Evolutionary conservation across 2,888 invertebrate species (phyloP).

Genomic region (Pristionchus exspectatus): DNA sequence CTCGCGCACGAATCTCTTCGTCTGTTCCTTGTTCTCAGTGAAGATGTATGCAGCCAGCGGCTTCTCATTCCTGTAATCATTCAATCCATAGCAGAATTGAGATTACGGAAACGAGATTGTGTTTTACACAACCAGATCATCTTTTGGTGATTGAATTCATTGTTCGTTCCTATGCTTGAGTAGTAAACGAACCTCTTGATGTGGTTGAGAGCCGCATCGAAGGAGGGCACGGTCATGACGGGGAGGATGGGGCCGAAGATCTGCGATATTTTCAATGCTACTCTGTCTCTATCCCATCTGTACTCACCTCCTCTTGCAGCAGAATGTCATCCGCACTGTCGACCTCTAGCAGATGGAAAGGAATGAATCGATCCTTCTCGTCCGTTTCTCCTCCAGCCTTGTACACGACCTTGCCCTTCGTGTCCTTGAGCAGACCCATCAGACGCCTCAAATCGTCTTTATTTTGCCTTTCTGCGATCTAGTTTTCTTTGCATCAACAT

Average conservation of each 20-base stretch:
- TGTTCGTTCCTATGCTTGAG: no score
- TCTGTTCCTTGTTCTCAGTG: slow-evolving; percentile 83
- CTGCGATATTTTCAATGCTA: slow-evolving; percentile 81
- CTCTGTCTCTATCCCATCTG: no score
- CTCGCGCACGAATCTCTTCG: slow-evolving; percentile 79
- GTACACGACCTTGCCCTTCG: slow-evolving; percentile 81
- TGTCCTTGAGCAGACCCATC: not conserved
- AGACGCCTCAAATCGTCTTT: not conserved
- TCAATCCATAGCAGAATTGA: no score
- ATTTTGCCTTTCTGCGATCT: no score
- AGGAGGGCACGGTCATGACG: slow-evolving; percentile 88
- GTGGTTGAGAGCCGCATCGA: slow-evolving; percentile 90
- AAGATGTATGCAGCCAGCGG: slow-evolving; percentile 93
- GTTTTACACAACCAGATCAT: no score
- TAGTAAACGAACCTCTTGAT: slow-evolving; percentile 86
- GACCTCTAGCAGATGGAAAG: slow-evolving; percentile 46
- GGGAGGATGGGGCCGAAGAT: slow-evolving; percentile 97
- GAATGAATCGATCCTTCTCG: slow-evolving; percentile 83
- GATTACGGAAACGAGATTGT: no score
- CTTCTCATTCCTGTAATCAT: slow-evolving; percentile 85
- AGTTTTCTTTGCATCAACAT: not conserved
- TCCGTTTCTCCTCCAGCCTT: slow-evolving; percentile 87
- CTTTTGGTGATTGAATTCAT: no score
- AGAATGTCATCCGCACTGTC: slow-evolving; percentile 69
- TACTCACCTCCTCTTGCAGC: slow-evolving; percentile 44